Evolutionary conservation across 2,888 invertebrate genomes (phyloP).

Genomic region (Lochmaea capreae): DNA sequence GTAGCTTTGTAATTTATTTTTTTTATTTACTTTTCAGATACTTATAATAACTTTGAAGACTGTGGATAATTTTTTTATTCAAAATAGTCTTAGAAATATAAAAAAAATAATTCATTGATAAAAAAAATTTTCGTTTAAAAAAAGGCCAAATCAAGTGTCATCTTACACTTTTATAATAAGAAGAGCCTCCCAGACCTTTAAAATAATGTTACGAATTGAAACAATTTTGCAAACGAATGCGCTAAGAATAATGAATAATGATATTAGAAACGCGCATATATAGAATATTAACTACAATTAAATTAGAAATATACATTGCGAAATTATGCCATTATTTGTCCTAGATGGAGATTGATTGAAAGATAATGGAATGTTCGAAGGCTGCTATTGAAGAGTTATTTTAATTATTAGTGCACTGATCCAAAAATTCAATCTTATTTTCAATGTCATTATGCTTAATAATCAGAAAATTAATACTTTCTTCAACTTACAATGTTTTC

Average conservation of each 20-base stretch:
- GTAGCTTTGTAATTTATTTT: no score
- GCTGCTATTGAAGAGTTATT: constrained; percentile 1
- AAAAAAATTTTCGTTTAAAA: no score
- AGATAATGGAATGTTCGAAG: constrained; percentile 12
- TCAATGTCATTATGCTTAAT: constrained; percentile 8
- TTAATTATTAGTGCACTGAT: constrained; percentile 19
- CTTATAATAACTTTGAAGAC: no score
- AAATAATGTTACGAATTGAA: no score
- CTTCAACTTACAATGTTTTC: not conserved
- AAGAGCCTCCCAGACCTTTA: no score
- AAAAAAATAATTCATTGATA: no score
- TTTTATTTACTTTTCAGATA: no score
- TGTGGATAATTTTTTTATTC: no score
- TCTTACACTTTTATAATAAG: no score
- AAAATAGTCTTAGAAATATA: no score
- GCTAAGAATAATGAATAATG: not conserved
- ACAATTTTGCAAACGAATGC: no score
- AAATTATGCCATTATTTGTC: constrained; percentile 22
- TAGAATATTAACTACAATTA: not conserved
- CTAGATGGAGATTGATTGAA: constrained; percentile 24
- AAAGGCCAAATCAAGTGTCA: no score
- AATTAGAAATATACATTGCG: not conserved
- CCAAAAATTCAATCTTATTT: constrained; percentile 11
- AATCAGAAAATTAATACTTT: not conserved
- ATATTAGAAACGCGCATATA: not conserved